A percentile compares a stretch with the other conserved stretches of the same genome.
These are phyloP conservation scores for Megalops cyprinoides DNA, from an alignment of 2,797 vertebrate species.

Conservation along the genomic window DNA sequence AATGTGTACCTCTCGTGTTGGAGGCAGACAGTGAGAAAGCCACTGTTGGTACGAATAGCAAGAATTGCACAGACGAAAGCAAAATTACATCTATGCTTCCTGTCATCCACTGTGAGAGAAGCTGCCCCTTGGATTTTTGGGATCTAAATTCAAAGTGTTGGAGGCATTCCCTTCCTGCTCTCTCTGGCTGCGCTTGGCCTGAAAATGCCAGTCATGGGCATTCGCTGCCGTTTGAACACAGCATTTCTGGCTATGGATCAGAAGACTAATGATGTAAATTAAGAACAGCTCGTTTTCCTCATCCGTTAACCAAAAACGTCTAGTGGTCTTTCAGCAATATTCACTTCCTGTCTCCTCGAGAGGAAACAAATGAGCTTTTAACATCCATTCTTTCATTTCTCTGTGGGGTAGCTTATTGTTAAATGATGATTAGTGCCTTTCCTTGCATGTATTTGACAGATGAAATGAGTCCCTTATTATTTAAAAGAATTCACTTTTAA, in stretches of 20 bases:
- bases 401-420: neutral
- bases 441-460: neutral
- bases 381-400: neutral
- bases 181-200: neutral
- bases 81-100: too few relatives aligned
- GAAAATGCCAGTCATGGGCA: neutral
- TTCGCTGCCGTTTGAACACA: neutral
- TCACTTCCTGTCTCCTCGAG: neutral
- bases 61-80: too few relatives aligned
- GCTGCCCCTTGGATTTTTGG: too few relatives aligned
- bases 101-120: too few relatives aligned
- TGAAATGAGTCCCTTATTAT: neutral
- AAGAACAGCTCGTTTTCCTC: too few relatives aligned
- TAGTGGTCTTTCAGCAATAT: neutral
- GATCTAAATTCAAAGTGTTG: too few relatives aligned
- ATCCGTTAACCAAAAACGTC: neutral
- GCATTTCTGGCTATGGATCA: neutral
- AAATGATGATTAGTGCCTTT: neutral
- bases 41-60: too few relatives aligned
- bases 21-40: neutral
- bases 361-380: neutral
- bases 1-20: neutral
- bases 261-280: neutral
- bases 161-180: neutral
- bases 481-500: neutral